Percentiles rank a stretch among this genome's conserved stretches.
These are phyloP conservation scores for Sanderia malayensis DNA, from an alignment of 30 jellyfish, hydroid and myxozoan species.

Conservation along the genomic window DNA sequence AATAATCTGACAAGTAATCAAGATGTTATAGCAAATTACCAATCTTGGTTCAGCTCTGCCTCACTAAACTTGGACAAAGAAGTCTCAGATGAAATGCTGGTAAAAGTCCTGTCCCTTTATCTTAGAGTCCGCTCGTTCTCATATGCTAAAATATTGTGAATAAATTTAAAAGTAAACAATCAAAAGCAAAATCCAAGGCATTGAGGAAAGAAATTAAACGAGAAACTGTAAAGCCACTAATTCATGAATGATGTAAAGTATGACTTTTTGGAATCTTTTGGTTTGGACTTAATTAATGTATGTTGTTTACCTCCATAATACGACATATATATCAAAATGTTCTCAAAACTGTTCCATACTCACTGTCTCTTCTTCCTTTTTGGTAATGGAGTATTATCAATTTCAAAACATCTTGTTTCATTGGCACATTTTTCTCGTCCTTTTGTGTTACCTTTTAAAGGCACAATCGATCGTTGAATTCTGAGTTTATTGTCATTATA, in stretches of 20 bases:
- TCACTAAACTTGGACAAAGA: background rate
- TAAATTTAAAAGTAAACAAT: conserved; percentile 6
- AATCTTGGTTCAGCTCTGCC: background rate
- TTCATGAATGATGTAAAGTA: background rate
- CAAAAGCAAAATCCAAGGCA: conserved; percentile 17
- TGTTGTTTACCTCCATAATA: background rate
- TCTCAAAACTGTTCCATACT: background rate
- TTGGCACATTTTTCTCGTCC: conserved; percentile 9
- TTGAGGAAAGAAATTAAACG: conserved; percentile 11
- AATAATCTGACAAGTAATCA: no score
- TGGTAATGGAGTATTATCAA: conserved; percentile 10
- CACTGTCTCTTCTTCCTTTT: background rate
- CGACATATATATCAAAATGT: background rate
- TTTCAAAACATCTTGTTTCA: background rate
- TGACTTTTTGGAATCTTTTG: no score
- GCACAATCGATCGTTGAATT: background rate
- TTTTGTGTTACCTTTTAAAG: conserved; percentile 15
- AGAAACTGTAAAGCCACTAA: background rate
- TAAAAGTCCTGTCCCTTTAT: background rate
- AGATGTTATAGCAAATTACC: background rate
- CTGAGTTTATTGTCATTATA: conserved; percentile 26
- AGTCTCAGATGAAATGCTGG: conserved; percentile 4
- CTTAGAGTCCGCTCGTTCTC: conserved; percentile 32
- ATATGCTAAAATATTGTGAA: conserved; percentile 29
- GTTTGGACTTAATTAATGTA: background rate